Percentiles rank a stretch among this genome's conserved stretches.
phyloP scores from a whole-genome alignment of 2,888 invertebrate species.

The Sceliomorpha sp. region DNA sequence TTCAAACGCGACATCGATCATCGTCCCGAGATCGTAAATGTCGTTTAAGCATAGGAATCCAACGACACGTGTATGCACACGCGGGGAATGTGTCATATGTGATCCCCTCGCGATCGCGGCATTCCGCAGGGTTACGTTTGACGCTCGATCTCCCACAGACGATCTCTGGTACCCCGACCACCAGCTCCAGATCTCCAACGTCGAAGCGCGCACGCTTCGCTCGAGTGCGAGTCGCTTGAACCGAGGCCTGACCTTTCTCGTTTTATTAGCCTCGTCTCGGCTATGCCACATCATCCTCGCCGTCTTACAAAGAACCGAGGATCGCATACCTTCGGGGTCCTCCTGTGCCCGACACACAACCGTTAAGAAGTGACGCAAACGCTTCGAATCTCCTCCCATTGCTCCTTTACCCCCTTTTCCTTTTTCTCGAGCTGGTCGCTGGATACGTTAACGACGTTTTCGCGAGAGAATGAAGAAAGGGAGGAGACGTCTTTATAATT shows the following conservation, averaged over 20 bases:
- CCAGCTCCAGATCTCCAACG: slow-evolving; percentile 45
- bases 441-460: slow-evolving; percentile 1
- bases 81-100: too few relatives aligned
- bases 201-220: too few relatives aligned
- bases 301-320: slow-evolving; percentile 58
- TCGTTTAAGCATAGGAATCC: too few relatives aligned
- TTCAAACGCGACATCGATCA: too few relatives aligned
- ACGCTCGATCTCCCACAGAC: too few relatives aligned
- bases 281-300: slow-evolving; percentile 66
- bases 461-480: neutral
- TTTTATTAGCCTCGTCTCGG: slow-evolving; percentile 70
- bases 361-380: slow-evolving; percentile 66
- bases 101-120: too few relatives aligned
- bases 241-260: slow-evolving; percentile 71
- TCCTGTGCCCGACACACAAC: slow-evolving; percentile 60
- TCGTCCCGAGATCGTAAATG: too few relatives aligned
- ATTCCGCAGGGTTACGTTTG: too few relatives aligned
- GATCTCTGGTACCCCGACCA: too few relatives aligned
- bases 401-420: slow-evolving; percentile 15
- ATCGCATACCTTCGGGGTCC: slow-evolving; percentile 68
- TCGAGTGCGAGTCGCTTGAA: slow-evolving; percentile 61
- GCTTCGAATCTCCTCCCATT: slow-evolving; percentile 48
- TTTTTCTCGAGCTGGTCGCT: slow-evolving; percentile 26
- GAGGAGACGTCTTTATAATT: too few relatives aligned
- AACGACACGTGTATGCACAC: too few relatives aligned